phyloP scores from a whole-genome alignment of 2,797 vertebrate genomes.

The Sparidentex hasta region DNA sequence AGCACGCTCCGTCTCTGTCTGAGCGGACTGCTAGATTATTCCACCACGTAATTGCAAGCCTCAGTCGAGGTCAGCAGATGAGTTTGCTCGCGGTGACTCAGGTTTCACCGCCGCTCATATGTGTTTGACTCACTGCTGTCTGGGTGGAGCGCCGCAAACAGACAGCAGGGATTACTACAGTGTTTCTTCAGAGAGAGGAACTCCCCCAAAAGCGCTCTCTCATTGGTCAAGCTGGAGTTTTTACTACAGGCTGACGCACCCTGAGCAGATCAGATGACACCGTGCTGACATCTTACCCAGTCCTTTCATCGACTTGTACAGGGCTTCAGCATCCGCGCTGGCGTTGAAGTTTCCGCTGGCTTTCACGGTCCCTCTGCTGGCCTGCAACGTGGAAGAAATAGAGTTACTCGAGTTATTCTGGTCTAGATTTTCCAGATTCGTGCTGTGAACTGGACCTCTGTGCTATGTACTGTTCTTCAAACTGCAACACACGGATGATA shows the following conservation, averaged over 20 bases:
- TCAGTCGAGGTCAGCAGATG: constrained; percentile 20
- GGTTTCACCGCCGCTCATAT: constrained; percentile 38
- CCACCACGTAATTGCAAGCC: constrained; percentile 46
- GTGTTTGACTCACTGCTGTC: constrained; percentile 55
- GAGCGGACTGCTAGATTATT: background rate
- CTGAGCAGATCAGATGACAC: constrained; percentile 33
- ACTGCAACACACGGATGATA: background rate
- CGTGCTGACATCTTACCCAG: constrained; percentile 84
- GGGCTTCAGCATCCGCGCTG: constrained; percentile 89
- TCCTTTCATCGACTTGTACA: constrained; percentile 94
- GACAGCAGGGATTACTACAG: constrained; percentile 25
- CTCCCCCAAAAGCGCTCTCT: background rate
- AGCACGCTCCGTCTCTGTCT: background rate
- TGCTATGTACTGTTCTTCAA: background rate
- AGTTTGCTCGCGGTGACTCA: constrained; percentile 36
- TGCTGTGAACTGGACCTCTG: background rate
- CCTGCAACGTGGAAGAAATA: constrained; percentile 65
- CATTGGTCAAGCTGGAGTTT: constrained; percentile 9
- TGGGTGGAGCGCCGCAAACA: constrained; percentile 30
- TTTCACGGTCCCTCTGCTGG: constrained; percentile 85
- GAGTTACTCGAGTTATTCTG: constrained; percentile 2
- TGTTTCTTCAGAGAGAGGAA: constrained; percentile 25
- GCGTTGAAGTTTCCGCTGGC: constrained; percentile 89
- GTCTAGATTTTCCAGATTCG: background rate
- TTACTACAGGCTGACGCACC: constrained; percentile 13